Conservation (phyloP, 2,888 invertebrate genomes). For the Emmelina monodactyla region DNA sequence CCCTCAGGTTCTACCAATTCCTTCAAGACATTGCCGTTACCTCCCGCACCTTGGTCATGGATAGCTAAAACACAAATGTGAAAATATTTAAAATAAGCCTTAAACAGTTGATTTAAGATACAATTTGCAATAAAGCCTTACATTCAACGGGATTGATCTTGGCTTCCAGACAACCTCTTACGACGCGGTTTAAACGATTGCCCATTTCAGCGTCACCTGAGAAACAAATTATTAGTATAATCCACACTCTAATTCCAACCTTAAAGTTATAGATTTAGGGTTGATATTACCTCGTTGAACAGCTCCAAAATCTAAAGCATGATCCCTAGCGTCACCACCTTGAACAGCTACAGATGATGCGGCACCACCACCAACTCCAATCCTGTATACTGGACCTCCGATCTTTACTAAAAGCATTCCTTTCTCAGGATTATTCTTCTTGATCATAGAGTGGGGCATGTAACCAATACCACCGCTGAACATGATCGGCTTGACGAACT, state of each 20-base stretch:
- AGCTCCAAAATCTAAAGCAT: slow-evolving; percentile 92
- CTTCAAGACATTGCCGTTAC: slow-evolving; percentile 96
- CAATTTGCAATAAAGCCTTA: slow-evolving; percentile 21
- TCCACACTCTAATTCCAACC: no score
- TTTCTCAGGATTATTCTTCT: slow-evolving; percentile 77
- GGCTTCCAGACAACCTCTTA: slow-evolving; percentile 90
- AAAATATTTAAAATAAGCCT: not conserved
- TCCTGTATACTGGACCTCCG: slow-evolving; percentile 96
- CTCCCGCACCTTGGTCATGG: slow-evolving; percentile 99
- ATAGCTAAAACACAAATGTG: slow-evolving; percentile 69
- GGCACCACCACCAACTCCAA: slow-evolving; percentile 98
- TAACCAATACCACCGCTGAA: slow-evolving; percentile 96
- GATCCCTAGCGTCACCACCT: slow-evolving; percentile 73
- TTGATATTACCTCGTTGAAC: slow-evolving; percentile 92
- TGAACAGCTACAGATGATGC: slow-evolving; percentile 96
- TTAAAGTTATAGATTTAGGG: no score
- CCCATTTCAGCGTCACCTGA: slow-evolving; percentile 98
- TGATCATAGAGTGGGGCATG: slow-evolving; percentile 83
- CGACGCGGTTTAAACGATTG: slow-evolving; percentile 93
- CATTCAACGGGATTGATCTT: slow-evolving; percentile 82
- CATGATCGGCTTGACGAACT: slow-evolving; percentile 99
- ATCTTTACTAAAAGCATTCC: slow-evolving; percentile 94
- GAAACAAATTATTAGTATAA: no score
- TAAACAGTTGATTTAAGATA: not conserved
- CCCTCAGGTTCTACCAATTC: slow-evolving; percentile 96